Evolutionary conservation across 2,797 vertebrate genomes (phyloP).

Genomic region (Gymnothorax javanicus): DNA sequence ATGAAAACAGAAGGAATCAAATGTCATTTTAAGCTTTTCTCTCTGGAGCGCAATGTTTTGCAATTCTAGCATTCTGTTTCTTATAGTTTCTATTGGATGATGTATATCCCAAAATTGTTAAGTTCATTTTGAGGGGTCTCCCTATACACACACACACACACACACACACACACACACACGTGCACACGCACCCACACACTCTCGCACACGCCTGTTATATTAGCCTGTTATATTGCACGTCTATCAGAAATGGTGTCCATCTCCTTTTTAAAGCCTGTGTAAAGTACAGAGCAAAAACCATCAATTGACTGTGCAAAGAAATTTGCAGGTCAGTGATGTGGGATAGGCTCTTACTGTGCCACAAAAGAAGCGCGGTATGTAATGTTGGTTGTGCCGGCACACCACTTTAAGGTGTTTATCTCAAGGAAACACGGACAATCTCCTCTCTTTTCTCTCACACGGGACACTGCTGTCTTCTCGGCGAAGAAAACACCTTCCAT

Average conservation of each 20-base stretch:
- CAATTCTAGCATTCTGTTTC: neutral
- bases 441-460: neutral
- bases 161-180: too few species aligned
- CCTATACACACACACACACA: neutral
- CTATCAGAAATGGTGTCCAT: too few species aligned
- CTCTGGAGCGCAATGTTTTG: neutral
- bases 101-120: neutral
- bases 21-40: neutral
- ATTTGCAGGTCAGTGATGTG: neutral
- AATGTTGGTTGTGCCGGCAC: neutral
- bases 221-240: too few species aligned
- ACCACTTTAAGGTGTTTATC: neutral
- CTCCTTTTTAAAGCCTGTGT: neutral
- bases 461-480: neutral
- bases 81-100: neutral
- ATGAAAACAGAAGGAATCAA: neutral
- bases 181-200: too few species aligned
- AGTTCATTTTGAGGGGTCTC: neutral
- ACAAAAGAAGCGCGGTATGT: neutral
- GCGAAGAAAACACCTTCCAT: neutral
- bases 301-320: neutral
- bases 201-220: too few species aligned
- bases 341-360: neutral
- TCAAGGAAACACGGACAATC: neutral
- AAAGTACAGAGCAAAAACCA: neutral